These are phyloP conservation scores for Sterrhoptilus dennistouni DNA, from an alignment of 2,113 vertebrate species.

Conservation along the genomic window DNA sequence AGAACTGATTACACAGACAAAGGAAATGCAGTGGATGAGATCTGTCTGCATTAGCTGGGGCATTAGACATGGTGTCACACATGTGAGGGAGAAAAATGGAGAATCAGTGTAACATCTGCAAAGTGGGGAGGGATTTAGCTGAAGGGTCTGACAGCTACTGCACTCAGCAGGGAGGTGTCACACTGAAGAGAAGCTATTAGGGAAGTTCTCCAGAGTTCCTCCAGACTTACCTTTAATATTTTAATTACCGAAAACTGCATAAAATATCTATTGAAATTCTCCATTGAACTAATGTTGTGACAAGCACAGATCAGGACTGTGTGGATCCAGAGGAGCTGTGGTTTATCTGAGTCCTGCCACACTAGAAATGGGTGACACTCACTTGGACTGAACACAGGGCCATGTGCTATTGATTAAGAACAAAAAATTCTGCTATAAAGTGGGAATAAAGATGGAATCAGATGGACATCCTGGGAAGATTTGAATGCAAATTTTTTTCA, in stretches of 20 bases:
- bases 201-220: background rate
- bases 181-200: background rate
- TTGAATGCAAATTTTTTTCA: background rate
- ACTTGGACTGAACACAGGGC: background rate
- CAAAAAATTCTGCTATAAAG: background rate
- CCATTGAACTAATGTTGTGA: background rate
- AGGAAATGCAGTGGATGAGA: conserved; percentile 9
- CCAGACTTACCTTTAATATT: background rate
- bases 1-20: background rate
- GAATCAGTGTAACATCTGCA: background rate
- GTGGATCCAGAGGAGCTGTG: background rate
- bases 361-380: background rate
- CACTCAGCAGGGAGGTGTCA: background rate
- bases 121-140: background rate
- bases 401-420: background rate
- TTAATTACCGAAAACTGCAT: background rate
- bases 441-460: background rate
- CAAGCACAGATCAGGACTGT: background rate
- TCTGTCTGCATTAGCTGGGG: background rate
- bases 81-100: background rate
- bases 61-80: background rate
- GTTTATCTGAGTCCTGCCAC: background rate
- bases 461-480: background rate
- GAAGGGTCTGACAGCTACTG: background rate
- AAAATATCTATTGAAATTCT: background rate